A percentile compares a stretch with the other conserved stretches of the same genome.
phyloP scores from a whole-genome alignment of 2,797 vertebrate genomes.

The Sebastes paucispinis region DNA sequence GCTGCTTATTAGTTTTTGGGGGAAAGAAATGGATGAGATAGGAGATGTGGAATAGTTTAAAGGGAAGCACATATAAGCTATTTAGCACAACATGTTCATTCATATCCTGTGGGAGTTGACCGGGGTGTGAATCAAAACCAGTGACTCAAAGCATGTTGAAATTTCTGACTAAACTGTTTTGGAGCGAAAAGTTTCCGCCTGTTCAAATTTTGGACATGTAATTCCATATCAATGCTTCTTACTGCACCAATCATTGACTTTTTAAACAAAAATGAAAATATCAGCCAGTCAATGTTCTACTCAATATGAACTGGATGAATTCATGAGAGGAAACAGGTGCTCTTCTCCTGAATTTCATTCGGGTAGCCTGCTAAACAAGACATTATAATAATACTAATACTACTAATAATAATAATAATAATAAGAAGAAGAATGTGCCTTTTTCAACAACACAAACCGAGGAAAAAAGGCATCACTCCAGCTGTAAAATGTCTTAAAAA shows the following conservation, averaged over 20 bases:
- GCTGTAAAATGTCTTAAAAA: not conserved
- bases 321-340: not conserved
- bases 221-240: not conserved
- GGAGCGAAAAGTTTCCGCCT: not conserved
- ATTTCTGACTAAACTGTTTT: not conserved
- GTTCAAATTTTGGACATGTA: not conserved
- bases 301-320: not conserved
- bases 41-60: not conserved
- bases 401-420: not conserved
- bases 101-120: not conserved
- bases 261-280: not conserved
- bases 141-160: not conserved
- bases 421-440: too few relatives aligned
- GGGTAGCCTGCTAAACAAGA: not conserved
- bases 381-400: too few relatives aligned
- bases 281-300: not conserved
- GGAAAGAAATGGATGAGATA: not conserved
- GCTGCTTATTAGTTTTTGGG: not conserved
- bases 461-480: not conserved
- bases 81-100: not conserved
- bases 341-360: not conserved
- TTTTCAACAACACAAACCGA: not conserved
- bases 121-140: slow-evolving; percentile 3
- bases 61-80: not conserved
- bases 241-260: not conserved